These are phyloP conservation scores for Hirtodrosophila alboralis DNA, from an alignment of 2,888 invertebrate species.

Conservation along the genomic window DNA sequence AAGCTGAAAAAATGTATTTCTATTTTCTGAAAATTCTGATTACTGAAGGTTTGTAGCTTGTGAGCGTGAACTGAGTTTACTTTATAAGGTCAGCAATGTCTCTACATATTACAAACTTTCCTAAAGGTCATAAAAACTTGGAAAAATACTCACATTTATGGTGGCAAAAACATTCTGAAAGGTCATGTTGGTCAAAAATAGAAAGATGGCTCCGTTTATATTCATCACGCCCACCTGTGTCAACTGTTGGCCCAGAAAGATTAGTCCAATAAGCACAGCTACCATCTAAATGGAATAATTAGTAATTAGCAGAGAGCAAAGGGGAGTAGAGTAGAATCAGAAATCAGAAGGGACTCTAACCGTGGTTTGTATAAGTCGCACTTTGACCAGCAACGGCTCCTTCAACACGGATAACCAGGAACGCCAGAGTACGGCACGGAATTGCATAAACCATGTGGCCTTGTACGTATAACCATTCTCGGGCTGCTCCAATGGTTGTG, in stretches of 20 bases:
- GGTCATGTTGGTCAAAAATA: slow-evolving; percentile 95
- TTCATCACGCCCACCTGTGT: slow-evolving; percentile 96
- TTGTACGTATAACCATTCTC: slow-evolving; percentile 83
- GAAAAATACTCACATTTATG: slow-evolving; percentile 90
- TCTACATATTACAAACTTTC: too few species aligned
- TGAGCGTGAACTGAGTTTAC: too few species aligned
- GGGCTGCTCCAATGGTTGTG: slow-evolving; percentile 85
- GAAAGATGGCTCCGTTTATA: slow-evolving; percentile 95
- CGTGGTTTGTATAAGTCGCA: slow-evolving; percentile 93
- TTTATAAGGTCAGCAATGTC: too few species aligned
- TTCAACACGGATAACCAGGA: slow-evolving; percentile 95
- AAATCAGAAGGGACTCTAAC: slow-evolving; percentile 86
- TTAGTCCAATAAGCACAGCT: slow-evolving; percentile 92
- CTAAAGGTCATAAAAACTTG: too few species aligned
- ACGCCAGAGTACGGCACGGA: slow-evolving; percentile 94
- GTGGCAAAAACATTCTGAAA: slow-evolving; percentile 98
- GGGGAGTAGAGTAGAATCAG: too few species aligned
- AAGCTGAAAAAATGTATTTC: too few species aligned
- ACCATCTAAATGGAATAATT: slow-evolving; percentile 90
- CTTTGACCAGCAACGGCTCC: slow-evolving; percentile 95
- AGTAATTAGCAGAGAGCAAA: too few species aligned
- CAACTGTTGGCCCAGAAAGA: slow-evolving; percentile 92
- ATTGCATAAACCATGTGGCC: slow-evolving; percentile 94
- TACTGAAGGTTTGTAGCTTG: too few species aligned
- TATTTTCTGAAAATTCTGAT: too few species aligned